phyloP scores from a whole-genome alignment of 1,140 invertebrate genomes.

The Aphelinus atriplicis region DNA sequence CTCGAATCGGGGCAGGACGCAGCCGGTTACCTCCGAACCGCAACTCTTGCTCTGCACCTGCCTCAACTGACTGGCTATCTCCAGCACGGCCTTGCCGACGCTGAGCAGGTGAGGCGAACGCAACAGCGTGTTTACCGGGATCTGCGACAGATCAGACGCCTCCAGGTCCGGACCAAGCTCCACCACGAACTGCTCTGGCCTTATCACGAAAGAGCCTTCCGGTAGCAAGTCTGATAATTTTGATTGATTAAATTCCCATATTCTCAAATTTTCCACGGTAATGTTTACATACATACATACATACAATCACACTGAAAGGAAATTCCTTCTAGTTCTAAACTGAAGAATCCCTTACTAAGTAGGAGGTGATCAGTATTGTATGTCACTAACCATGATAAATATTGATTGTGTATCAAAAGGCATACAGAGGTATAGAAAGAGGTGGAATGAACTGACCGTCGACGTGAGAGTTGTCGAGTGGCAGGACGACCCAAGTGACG shows the following conservation, averaged over 20 bases:
- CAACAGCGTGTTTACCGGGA: slow-evolving; percentile 33
- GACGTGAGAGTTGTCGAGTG: slow-evolving; percentile 52
- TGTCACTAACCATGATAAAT: too few relatives aligned
- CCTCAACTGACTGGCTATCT: slow-evolving; percentile 45
- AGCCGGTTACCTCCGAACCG: slow-evolving; percentile 32
- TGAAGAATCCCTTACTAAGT: too few relatives aligned
- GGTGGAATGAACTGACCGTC: slow-evolving; percentile 45
- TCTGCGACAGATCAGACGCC: slow-evolving; percentile 20
- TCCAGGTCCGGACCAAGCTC: slow-evolving; percentile 39
- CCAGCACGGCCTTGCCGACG: slow-evolving; percentile 56
- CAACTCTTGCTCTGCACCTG: slow-evolving; percentile 47
- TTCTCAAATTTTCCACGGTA: too few relatives aligned
- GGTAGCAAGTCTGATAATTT: slow-evolving; percentile 50
- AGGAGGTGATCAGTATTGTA: too few relatives aligned
- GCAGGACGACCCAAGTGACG: slow-evolving; percentile 56
- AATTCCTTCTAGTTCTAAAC: background rate
- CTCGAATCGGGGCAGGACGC: slow-evolving; percentile 46
- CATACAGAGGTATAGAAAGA: too few relatives aligned
- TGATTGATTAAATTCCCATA: too few relatives aligned
- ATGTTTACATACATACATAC: too few relatives aligned
- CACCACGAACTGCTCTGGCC: slow-evolving; percentile 43
- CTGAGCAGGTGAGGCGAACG: slow-evolving; percentile 55
- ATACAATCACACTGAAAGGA: background rate
- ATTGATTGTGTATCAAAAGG: too few relatives aligned
- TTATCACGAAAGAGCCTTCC: slow-evolving; percentile 53